phyloP scores from a whole-genome alignment of 2,797 vertebrate genomes.

The Mormyrops boulengeri region DNA sequence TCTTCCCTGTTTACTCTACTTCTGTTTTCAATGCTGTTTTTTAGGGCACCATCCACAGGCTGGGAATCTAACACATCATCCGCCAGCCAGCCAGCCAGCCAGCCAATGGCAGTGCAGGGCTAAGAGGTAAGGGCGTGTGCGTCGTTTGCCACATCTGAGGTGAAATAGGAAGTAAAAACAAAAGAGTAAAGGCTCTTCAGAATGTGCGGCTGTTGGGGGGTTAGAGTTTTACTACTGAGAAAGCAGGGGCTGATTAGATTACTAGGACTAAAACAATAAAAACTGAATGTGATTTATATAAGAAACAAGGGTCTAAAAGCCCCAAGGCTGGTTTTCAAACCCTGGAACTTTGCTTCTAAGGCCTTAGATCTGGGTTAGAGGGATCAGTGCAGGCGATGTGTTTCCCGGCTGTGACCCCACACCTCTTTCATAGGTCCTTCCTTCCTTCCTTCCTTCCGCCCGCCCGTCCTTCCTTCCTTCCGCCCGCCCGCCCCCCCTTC shows the following conservation, averaged over 20 bases:
- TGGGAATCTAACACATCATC: neutral
- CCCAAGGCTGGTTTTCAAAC: neutral
- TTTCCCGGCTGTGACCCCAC: neutral
- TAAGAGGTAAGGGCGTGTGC: neutral
- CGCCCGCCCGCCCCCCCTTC: too few species aligned
- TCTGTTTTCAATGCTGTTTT: neutral
- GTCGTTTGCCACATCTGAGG: neutral
- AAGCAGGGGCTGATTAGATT: neutral
- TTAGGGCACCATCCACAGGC: neutral
- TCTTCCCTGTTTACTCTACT: neutral
- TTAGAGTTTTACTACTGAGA: neutral
- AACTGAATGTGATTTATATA: neutral
- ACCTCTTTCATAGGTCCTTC: neutral
- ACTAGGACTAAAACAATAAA: neutral
- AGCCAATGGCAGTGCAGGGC: neutral
- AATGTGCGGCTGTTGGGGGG: neutral
- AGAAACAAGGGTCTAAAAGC: neutral
- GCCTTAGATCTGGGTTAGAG: neutral
- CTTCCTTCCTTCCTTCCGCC: neutral
- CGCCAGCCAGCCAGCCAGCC: neutral
- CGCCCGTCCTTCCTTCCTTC: neutral
- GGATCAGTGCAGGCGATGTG: neutral
- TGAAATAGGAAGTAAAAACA: neutral
- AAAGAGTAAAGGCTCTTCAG: neutral
- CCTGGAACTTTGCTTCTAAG: neutral